These are phyloP conservation scores for Hemicordylus capensis DNA, from an alignment of 2,113 vertebrate genomes.

Conservation along the genomic window DNA sequence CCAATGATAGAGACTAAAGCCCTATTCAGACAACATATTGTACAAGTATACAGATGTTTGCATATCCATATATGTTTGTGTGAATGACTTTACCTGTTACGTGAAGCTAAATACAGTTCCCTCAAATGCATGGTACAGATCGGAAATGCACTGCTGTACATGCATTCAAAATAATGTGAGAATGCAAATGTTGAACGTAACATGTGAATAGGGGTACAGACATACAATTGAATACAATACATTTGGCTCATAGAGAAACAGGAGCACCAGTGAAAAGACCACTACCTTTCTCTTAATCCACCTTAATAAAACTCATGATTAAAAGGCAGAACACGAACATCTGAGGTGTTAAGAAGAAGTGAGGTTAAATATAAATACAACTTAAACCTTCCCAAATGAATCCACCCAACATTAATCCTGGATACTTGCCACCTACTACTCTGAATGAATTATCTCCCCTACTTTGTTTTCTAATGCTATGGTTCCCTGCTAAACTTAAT, in stretches of 20 bases:
- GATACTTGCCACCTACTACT: conserved; percentile 12
- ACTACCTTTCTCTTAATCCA: conserved; percentile 12
- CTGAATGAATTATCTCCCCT: conserved; percentile 23
- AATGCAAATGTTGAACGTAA: no score
- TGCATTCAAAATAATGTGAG: no score
- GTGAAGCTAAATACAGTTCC: no score
- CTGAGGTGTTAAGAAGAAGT: background rate
- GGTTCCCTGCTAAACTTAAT: conserved; percentile 24
- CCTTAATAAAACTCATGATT: conserved; percentile 9
- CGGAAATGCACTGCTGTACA: no score
- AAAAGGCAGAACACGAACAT: conserved; percentile 5
- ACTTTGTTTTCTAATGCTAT: conserved; percentile 32
- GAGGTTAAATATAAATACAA: conserved; percentile 28
- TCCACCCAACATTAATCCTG: conserved; percentile 21
- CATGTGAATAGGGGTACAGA: no score
- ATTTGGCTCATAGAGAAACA: background rate
- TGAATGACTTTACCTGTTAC: no score
- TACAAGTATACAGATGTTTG: no score
- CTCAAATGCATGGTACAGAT: no score
- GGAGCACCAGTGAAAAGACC: background rate
- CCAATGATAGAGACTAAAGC: background rate
- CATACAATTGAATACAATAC: background rate
- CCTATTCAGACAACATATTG: no score
- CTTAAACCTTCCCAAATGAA: conserved; percentile 26
- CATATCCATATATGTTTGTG: no score